Evolutionary conservation across 2,888 invertebrate genomes (phyloP).

Genomic region (Macrosoma leucophasiata): DNA sequence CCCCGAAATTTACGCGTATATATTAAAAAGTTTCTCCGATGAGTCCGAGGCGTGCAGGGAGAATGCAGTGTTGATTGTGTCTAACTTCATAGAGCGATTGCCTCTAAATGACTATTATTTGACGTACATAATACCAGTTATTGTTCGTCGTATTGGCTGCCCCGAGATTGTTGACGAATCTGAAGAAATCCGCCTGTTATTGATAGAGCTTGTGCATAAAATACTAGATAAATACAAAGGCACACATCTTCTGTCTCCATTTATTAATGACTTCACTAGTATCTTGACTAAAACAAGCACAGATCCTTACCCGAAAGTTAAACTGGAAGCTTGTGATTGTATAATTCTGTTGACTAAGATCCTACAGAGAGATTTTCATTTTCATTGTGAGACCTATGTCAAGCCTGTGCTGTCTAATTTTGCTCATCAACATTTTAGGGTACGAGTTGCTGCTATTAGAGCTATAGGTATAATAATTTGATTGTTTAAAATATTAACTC

Average conservation of each 20-base stretch:
- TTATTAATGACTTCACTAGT: constrained; percentile 83
- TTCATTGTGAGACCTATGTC: constrained; percentile 82
- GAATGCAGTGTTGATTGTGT: constrained; percentile 70
- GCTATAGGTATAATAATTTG: constrained; percentile 77
- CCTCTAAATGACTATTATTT: constrained; percentile 83
- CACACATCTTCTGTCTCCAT: constrained; percentile 76
- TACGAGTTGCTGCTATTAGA: constrained; percentile 83
- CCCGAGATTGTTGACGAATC: constrained; percentile 80
- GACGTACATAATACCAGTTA: constrained; percentile 83
- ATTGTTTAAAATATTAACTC: too few species aligned
- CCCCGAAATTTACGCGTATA: constrained; percentile 56
- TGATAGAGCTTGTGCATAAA: constrained; percentile 79
- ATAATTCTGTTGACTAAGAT: constrained; percentile 79
- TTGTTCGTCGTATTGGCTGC: constrained; percentile 85
- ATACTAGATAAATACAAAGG: constrained; percentile 80
- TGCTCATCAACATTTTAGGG: constrained; percentile 88
- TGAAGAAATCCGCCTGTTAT: constrained; percentile 87
- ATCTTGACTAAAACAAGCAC: constrained; percentile 83
- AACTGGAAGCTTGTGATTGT: constrained; percentile 84
- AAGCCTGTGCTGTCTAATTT: constrained; percentile 84
- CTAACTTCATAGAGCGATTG: constrained; percentile 72
- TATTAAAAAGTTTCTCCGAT: constrained; percentile 69
- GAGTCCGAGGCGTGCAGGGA: constrained; percentile 79
- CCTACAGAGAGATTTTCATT: constrained; percentile 82
- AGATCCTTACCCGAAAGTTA: constrained; percentile 88